phyloP scores from a whole-genome alignment of 2,888 invertebrate species.

The Cephus pulcher region DNA sequence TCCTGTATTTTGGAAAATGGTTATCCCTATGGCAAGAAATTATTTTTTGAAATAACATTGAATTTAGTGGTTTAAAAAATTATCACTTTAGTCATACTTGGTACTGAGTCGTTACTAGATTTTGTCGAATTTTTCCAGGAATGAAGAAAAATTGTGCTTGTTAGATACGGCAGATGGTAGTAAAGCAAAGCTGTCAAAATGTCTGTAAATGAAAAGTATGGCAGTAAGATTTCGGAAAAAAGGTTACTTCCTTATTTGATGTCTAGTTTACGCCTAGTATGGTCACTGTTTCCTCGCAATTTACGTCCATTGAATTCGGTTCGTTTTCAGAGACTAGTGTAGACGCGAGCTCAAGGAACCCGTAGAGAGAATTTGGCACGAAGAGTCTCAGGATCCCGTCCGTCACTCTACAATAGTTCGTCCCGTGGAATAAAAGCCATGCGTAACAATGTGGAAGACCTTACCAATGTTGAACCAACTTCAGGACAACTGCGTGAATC shows the following conservation, averaged over 20 bases:
- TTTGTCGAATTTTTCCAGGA: not conserved
- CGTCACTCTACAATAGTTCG: not conserved
- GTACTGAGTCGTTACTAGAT: not conserved
- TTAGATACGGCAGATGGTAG: not conserved
- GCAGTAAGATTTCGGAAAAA: conserved; percentile 9
- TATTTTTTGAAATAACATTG: not conserved
- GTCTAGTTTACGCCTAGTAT: conserved; percentile 43
- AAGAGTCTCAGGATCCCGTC: not conserved
- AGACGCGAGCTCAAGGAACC: not conserved
- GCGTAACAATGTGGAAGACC: conserved; percentile 17
- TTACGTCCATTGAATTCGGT: conserved; percentile 39
- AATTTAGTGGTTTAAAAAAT: not conserved
- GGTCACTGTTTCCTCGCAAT: conserved; percentile 34
- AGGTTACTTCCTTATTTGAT: conserved; percentile 20
- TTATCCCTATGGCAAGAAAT: not conserved
- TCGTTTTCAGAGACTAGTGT: not conserved
- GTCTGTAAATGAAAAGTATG: not conserved
- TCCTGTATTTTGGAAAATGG: not conserved
- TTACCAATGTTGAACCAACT: conserved; percentile 51
- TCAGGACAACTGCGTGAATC: conserved; percentile 50
- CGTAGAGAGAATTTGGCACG: not conserved
- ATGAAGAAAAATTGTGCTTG: not conserved
- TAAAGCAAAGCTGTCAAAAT: not conserved
- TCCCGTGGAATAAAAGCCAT: not conserved
- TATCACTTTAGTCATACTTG: not conserved